Base-by-base conservation (phyloP, 2,113 vertebrate species). In the Tiliqua scincoides region DNA sequence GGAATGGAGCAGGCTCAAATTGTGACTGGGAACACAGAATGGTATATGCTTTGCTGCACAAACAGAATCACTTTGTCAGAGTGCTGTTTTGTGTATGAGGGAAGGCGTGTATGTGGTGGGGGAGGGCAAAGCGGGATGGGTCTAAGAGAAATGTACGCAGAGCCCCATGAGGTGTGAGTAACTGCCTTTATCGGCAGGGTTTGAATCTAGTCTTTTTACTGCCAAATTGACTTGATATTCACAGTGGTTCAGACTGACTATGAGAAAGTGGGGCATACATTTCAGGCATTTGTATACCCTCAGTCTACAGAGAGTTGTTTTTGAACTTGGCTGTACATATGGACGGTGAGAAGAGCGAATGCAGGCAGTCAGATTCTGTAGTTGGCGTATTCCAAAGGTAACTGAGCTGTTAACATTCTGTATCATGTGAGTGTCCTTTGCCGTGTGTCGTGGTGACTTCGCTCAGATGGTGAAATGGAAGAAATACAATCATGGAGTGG, bases 61-160 rank as follows among this genome's bases (percentile, higher is more conserved):
- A 91, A 85, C 88, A 87, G 90, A 92, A 90, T 83, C 74, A 79
- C 35, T 25, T 84, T 91, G 59, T 80, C 80, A 54, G 80, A 73
- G 59, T 70, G 65, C 10, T 59, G 80, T 79, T 79, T 74, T 80
- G 70, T 80, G 70, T 86, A 65, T 57, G 54, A 15, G 30, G 48
- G 74, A 37, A 35, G 43, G n/a, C 3, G 6, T 84, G 77, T 59
- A 48, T 48, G 37, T 25, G 37, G 63, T 78, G 27, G 63, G 17
- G 63, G 75, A 68, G n/a, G 59, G 10, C 6, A 18, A 4, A 35
- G 20, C 8, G 37, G 21, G 40, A 14, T 25, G 40, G 59, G 6
- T 72, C 20, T 52, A 37, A 61, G 32, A 82, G 48, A 35, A 68
- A 81, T 32, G 30, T 23, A 30, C 35, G 61, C 21, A 72, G 40